A percentile compares a stretch with the other conserved stretches of the same genome.
phyloP scores from a whole-genome alignment of 2,797 vertebrate genomes.

The Cyclopterus lumpus region DNA sequence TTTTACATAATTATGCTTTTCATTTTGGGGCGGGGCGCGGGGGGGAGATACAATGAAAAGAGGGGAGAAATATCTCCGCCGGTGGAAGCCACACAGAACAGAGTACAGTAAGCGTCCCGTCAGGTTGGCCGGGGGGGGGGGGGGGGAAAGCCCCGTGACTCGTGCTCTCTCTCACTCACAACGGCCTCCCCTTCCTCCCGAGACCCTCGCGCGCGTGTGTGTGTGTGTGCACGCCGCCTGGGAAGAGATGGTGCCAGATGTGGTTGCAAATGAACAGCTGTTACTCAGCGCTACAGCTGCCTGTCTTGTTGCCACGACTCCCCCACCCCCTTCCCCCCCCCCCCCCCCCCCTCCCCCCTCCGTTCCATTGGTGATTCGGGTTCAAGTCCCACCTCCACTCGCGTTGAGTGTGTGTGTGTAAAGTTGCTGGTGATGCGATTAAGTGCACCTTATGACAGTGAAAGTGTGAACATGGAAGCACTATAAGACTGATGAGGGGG shows the following conservation, averaged over 20 bases:
- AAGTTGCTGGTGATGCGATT: conserved; percentile 53
- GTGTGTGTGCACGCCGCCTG: conserved; percentile 15
- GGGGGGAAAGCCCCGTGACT: conserved; percentile 13
- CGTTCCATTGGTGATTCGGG: conserved; percentile 63
- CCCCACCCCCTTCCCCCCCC: conserved; percentile 20
- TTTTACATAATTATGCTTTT: conserved; percentile 67
- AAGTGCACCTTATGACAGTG: conserved; percentile 61
- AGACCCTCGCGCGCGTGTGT: conserved; percentile 32
- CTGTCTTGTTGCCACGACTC: conserved; percentile 43
- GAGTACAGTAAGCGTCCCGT: conserved; percentile 18
- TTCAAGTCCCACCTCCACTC: neutral
- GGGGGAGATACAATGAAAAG: neutral
- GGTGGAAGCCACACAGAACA: neutral
- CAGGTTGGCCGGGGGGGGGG: neutral
- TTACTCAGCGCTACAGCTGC: conserved; percentile 73
- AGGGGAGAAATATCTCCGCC: neutral
- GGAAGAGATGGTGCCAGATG: conserved; percentile 74
- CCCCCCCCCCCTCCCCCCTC: neutral
- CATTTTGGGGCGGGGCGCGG: neutral
- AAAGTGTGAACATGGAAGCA: conserved; percentile 67
- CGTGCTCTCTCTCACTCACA: neutral
- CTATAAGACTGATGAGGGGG: conserved; percentile 35
- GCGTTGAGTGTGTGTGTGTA: conserved; percentile 31
- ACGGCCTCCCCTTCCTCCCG: conserved; percentile 14
- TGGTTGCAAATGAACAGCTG: conserved; percentile 82